Conservation (phyloP, 2,113 vertebrate species). For the Channa maculata region DNA sequence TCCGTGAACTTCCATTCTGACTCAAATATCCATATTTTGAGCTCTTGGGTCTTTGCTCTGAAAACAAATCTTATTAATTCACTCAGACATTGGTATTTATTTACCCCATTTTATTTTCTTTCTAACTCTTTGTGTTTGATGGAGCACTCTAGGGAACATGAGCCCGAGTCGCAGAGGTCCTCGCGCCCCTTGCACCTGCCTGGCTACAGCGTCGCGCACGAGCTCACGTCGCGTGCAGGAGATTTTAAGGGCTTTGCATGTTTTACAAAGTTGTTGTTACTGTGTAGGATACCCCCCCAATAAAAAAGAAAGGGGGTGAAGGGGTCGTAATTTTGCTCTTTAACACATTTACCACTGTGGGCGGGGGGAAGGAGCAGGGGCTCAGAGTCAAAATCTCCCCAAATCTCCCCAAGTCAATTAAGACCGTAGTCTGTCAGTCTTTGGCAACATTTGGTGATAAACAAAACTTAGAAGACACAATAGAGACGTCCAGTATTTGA, state of each 20-base stretch:
- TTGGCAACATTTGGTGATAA: background rate
- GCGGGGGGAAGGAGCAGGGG: background rate
- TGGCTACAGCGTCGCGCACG: conserved; percentile 69
- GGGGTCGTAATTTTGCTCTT: conserved; percentile 41
- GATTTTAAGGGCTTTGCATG: conserved; percentile 86
- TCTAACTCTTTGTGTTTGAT: conserved; percentile 53
- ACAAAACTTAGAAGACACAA: background rate
- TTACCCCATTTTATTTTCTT: conserved; percentile 40
- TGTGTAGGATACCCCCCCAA: conserved; percentile 44
- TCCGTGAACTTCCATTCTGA: background rate
- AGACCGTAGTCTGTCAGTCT: background rate
- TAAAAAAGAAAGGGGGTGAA: conserved; percentile 29
- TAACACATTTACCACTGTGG: conserved; percentile 56
- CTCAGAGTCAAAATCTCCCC: conserved; percentile 43
- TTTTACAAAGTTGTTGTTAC: conserved; percentile 82
- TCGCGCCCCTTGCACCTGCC: conserved; percentile 83
- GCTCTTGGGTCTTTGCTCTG: conserved; percentile 47
- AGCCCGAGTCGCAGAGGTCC: conserved; percentile 69
- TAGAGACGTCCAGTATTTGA: background rate
- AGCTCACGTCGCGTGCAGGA: conserved; percentile 84
- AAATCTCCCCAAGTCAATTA: conserved; percentile 58
- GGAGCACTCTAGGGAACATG: conserved; percentile 77
- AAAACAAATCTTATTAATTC: conserved; percentile 74
- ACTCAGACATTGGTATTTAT: conserved; percentile 65
- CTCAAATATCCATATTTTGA: background rate